Evolutionary conservation across 2,797 vertebrate genomes (phyloP).

Genomic region (Pitangus sulphuratus): DNA sequence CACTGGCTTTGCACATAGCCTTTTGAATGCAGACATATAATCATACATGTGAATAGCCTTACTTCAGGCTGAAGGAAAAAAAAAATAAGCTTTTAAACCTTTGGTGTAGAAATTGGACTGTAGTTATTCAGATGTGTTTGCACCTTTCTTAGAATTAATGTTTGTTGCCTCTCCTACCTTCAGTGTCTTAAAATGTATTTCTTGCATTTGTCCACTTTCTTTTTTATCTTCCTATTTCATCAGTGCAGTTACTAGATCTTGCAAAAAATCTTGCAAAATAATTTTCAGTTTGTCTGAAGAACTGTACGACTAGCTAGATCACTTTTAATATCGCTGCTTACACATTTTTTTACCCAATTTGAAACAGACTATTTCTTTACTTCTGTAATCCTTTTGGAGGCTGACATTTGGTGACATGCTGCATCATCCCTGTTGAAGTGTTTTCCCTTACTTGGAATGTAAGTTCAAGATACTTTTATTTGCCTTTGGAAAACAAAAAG

Average conservation of each 20-base stretch:
- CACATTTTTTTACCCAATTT: not conserved
- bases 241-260: not conserved
- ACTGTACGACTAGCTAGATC: not conserved
- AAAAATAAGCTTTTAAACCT: not conserved
- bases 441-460: constrained; percentile 25
- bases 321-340: not conserved
- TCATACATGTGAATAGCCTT: not conserved
- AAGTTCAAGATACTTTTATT: not conserved
- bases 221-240: not conserved
- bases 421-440: not conserved
- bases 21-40: not conserved
- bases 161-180: not conserved
- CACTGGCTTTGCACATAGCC: not conserved
- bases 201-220: not conserved
- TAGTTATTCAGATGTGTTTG: not conserved
- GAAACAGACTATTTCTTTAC: not conserved
- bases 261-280: not conserved
- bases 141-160: not conserved
- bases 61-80: not conserved
- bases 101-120: not conserved
- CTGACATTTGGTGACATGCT: not conserved
- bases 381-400: not conserved
- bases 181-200: not conserved
- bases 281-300: not conserved
- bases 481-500: constrained; percentile 1